Evolutionary conservation across 2,888 invertebrate genomes (phyloP), one percentile per base, ranked within the genome.

Genomic region (Drymonia ruficornis): DNA sequence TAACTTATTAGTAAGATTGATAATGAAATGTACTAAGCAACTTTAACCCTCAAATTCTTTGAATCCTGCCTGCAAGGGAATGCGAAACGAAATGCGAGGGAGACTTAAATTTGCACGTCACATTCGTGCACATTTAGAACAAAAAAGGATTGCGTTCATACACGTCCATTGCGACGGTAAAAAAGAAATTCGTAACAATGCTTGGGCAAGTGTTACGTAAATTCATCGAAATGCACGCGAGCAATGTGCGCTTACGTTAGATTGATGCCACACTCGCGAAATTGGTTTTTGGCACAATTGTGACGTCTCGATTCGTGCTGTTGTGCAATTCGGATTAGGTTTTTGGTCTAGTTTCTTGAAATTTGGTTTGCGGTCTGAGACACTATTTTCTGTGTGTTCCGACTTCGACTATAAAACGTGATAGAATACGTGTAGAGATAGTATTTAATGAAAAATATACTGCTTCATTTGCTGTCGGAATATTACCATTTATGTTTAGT

Each of bases 141-240:
- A 60, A 59, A 50, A 56, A 63, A 56, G 51, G 52, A 63, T 63
- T 70, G 50, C 54, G 47, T 15, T 49, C 49, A 62, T 55, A 64
- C 48, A 59, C 58, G 52, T 23, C 44, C 44, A 65, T 71, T 71
- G 62, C 68, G 49, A 50, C 59, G 65, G 57, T 63, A 65, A 68
- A 69, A 72, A 68, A 49, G 34, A 63, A 72, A 74, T 67, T 67
- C 49, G 58, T 56, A 74, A 73, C 73, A 75, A 73, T 72, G 59
- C 65, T 52, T 48, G 23, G 31, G 56, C 56, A 61, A 56, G 44
- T 50, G 56, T 76, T 76, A 68, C 75, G 61, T 68, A 70, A 71
- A 70, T 13, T 51, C 60, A 50, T 61, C 43, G 58, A 53, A 61
- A 50, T 59, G 42, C 63, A 65, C 61, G 60, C 67, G 56, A 71